A percentile compares a stretch with the other conserved stretches of the same genome.
Conservation (phyloP, 2,888 invertebrate species). For the Zootermopsis nevadensis region DNA sequence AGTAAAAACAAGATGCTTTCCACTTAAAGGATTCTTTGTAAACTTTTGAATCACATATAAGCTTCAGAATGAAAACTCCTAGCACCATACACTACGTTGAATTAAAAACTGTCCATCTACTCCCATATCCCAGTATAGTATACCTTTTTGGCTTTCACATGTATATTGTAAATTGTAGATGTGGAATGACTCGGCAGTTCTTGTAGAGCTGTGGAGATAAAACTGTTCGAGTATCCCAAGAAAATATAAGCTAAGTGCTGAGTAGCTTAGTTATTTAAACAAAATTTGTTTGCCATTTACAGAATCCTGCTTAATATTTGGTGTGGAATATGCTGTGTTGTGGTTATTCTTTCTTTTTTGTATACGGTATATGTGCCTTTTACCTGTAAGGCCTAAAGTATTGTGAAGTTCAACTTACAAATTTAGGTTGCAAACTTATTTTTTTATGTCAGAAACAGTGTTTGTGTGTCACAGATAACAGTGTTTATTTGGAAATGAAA, state of each 20-base stretch:
- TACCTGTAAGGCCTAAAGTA: slow-evolving; percentile 43
- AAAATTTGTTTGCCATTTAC: not conserved
- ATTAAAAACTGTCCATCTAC: slow-evolving; percentile 38
- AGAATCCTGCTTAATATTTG: not conserved
- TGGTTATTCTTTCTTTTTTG: slow-evolving; percentile 24
- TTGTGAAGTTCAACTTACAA: slow-evolving; percentile 38
- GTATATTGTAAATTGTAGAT: slow-evolving; percentile 21
- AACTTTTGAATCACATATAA: slow-evolving; percentile 35
- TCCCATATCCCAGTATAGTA: slow-evolving; percentile 15
- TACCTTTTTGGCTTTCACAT: not conserved
- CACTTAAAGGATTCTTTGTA: slow-evolving; percentile 47
- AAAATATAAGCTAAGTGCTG: slow-evolving; percentile 3
- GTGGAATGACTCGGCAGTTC: not conserved
- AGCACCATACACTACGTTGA: slow-evolving; percentile 32
- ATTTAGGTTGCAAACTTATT: slow-evolving; percentile 43
- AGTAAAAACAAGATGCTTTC: slow-evolving; percentile 52
- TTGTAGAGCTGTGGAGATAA: not conserved
- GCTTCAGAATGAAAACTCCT: slow-evolving; percentile 28
- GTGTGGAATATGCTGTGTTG: slow-evolving; percentile 27
- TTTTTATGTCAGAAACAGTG: slow-evolving; percentile 38
- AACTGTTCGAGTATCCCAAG: not conserved
- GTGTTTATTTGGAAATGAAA: slow-evolving; percentile 8
- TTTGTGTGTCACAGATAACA: slow-evolving; percentile 34
- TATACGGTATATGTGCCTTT: slow-evolving; percentile 46
- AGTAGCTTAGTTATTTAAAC: not conserved